Evolutionary conservation across 2,113 vertebrate species (phyloP), one percentile per base, ranked within the genome.

Genomic region (Toxotes chatareus): DNA sequence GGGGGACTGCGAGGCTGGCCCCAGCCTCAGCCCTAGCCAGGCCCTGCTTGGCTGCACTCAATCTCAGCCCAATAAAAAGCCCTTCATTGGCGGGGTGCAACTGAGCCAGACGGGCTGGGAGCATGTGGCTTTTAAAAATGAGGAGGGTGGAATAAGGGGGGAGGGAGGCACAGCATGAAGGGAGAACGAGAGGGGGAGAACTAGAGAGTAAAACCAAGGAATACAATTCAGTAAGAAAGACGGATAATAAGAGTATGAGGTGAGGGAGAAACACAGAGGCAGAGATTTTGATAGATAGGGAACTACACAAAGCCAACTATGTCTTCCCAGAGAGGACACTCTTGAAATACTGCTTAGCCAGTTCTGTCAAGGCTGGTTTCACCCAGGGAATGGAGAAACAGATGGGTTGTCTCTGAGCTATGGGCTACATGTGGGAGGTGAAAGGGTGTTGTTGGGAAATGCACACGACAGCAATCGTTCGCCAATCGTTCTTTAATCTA

Each of bases 1-100:
- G 72, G 76, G 70, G 66, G 21, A 67, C 73, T 86, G 88, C 47
- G 61, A 81, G 83, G 80, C 82, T 87, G 91, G 87, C 91, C 86
- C 80, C 88, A 89, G 83, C 87, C 77, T 90, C 87, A 88, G 89
- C 72, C 67, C 77, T 46, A 84, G 89, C 89, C 87, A 83, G 91
- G 90, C 92, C 89, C 92, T 92, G 95, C 95, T 95, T 95, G 93
- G 94, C 95, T 95, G 95, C 94, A 95, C 94, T 95, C 95, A 95
- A 95, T 95, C 94, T 94, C 90, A 88, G 93, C 92, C 93, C 92
- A 95, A 95, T 95, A 95, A 95, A 95, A 95, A 93, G 92, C 87
- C 93, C 91, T 95, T 95, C 94, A 95, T 93, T 95, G 94, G 95
- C 93, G 91, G 85, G 84, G 93, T 92, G 88, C 90, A 91, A 93